Base-by-base conservation (phyloP, 2,797 vertebrate species). In the Hoplostethus mediterraneus region DNA sequence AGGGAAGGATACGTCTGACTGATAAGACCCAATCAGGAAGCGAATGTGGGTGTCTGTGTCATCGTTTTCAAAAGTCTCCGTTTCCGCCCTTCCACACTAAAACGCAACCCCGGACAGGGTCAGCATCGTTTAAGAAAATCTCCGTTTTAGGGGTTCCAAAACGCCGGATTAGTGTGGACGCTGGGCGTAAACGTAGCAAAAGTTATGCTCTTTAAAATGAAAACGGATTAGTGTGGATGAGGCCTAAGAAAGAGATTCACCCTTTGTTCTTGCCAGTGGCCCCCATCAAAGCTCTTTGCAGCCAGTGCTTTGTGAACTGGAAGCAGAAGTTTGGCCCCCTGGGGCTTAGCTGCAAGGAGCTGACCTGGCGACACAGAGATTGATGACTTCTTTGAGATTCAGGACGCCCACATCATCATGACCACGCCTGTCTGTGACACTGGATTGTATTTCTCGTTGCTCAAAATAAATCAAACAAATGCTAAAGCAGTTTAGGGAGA, bases 381-480 rank as follows among this genome's bases (percentile, higher is more conserved):
- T 47, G 97, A 99, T 83, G 98, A 99, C 84, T 95, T 98, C 71
- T 99, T 99, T 94, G 98, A 99, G 93, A 97, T 99, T 89, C 97
- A 97, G 63, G 94, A 97, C 55, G 96, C 97, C 68, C 95, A 99
- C 81, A 95, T 99, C 87, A 98, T 99, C 89, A 94, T 97, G 89
- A 99, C 98, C 73, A 99, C 98, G 31, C 98, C 98, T 63, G 98
- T 99, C 92, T 76, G 96, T 96, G 82, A 92, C 75, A 48, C 36
- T 33, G 21, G 17, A n/a, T 5, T 66, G 55, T 73, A 64, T 69
- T 12, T 67, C 77, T 53, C 31, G 6, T 16, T 33, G 13, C 54
- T 56, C 30, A 28, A 28, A 28, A 28, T 2, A 28, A 28, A 28
- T 28, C 28, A 58, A 72, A 61, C 17, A 42, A 59, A 52, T 48